phyloP scores from a whole-genome alignment of 2,797 vertebrate species.

The Muscicapa comitata region DNA sequence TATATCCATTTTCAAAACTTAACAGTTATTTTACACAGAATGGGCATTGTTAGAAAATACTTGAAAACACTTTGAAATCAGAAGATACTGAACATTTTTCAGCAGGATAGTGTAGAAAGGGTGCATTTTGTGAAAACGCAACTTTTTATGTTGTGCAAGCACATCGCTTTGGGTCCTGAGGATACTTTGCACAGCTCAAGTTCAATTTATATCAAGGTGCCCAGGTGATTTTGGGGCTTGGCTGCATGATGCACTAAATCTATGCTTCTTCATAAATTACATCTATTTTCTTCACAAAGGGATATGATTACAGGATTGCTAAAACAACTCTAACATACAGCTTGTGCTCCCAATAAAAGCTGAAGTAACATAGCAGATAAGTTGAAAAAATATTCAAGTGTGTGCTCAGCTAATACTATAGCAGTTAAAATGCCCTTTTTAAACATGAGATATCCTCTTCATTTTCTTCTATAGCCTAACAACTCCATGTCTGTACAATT shows the following conservation, averaged over 20 bases:
- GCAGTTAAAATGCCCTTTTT: background rate
- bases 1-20: background rate
- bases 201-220: background rate
- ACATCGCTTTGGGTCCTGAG: background rate
- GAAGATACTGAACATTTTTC: background rate
- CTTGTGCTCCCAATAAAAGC: background rate
- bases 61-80: background rate
- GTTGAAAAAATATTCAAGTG: background rate
- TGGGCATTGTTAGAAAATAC: background rate
- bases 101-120: background rate
- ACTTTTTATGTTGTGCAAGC: background rate
- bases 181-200: background rate
- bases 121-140: background rate
- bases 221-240: background rate
- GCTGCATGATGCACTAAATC: background rate
- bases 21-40: background rate
- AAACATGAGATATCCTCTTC: background rate
- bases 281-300: background rate
- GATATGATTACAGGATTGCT: background rate
- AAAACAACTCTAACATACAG: background rate
- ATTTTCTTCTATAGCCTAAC: background rate
- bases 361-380: background rate
- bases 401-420: background rate
- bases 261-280: background rate
- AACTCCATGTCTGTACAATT: background rate